These are phyloP conservation scores for Drosophila melanogaster DNA, from an alignment of 1,140 invertebrate genomes.

Conservation along the genomic window Release_6_plus_ISO1_MT NT_037436.4:9436501-9437000, in stretches of 20 bases:
- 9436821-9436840: constrained; percentile 88
- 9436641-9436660: constrained; percentile 41
- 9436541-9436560: constrained; percentile 49
- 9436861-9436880: constrained; percentile 55
- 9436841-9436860: constrained; percentile 59
- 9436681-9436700: constrained; percentile 88
- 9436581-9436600: constrained; percentile 67
- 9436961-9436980: constrained; percentile 77
- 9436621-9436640: constrained; percentile 54
- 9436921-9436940: constrained; percentile 34
- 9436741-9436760: constrained; percentile 88
- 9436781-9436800: constrained; percentile 78
- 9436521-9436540: constrained; percentile 31
- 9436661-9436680: constrained; percentile 69
- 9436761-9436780: constrained; percentile 79
- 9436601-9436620: constrained; percentile 15
- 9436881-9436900: constrained; percentile 26
- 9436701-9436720: constrained; percentile 90
- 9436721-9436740: constrained; percentile 89
- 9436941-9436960: constrained; percentile 66
- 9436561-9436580: constrained; percentile 61
- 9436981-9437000: constrained; percentile 82
- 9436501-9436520: constrained; percentile 6
- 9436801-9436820: constrained; percentile 89
- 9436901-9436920: constrained; percentile 29